These are phyloP conservation scores for Phenganax marumi DNA, from an alignment of 92 coral and sea anemone genomes.

Conservation along the genomic window DNA sequence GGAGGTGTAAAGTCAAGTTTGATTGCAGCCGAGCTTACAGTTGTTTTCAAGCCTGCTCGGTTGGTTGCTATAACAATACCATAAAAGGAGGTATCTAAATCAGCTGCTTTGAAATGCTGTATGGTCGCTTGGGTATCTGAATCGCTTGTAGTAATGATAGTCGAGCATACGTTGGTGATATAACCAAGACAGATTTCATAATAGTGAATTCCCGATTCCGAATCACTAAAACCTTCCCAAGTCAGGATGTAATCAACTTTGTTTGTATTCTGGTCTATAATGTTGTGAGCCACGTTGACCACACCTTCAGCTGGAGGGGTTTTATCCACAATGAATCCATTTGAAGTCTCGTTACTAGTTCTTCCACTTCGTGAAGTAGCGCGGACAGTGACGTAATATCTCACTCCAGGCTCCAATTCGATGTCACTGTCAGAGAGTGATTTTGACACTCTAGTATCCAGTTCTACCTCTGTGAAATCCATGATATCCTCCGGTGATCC, in stretches of 20 bases:
- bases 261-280: slow-evolving; percentile 53
- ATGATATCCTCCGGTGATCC: slow-evolving; percentile 63
- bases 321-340: slow-evolving; percentile 80
- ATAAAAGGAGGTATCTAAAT: slow-evolving; percentile 57
- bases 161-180: slow-evolving; percentile 62
- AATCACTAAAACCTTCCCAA: slow-evolving; percentile 71
- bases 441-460: slow-evolving; percentile 55
- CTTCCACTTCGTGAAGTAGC: slow-evolving; percentile 71
- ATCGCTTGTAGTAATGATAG: slow-evolving; percentile 34
- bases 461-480: slow-evolving; percentile 71
- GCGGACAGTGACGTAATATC: slow-evolving; percentile 73
- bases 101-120: slow-evolving; percentile 60
- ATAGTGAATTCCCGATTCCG: slow-evolving; percentile 66
- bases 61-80: slow-evolving; percentile 68
- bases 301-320: slow-evolving; percentile 67
- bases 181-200: slow-evolving; percentile 74
- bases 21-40: slow-evolving; percentile 66
- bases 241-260: slow-evolving; percentile 61
- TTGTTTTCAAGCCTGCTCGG: slow-evolving; percentile 70
- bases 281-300: slow-evolving; percentile 59
- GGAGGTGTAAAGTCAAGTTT: slow-evolving; percentile 79
- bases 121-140: slow-evolving; percentile 53
- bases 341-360: slow-evolving; percentile 62
- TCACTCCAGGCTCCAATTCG: slow-evolving; percentile 65
- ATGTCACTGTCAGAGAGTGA: slow-evolving; percentile 66